Percentiles rank a stretch among this genome's conserved stretches.
These are phyloP conservation scores for Copsychus sechellarum DNA, from an alignment of 2,113 vertebrate genomes.

Conservation along the genomic window DNA sequence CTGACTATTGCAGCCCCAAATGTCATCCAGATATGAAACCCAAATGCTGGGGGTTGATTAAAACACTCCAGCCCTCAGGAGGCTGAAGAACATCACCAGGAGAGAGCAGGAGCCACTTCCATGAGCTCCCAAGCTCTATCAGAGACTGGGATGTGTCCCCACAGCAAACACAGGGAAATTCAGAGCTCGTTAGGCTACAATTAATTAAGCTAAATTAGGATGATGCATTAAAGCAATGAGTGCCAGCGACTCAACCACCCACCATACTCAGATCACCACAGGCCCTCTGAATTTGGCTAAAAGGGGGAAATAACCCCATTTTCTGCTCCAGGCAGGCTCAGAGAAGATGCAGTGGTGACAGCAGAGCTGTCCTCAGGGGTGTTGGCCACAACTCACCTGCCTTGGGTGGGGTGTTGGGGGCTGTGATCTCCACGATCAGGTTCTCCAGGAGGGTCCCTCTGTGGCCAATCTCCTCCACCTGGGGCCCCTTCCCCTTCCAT, in stretches of 20 bases:
- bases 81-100: neutral
- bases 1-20: neutral
- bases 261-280: accelerated
- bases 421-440: constrained; percentile 88
- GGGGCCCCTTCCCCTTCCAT: constrained; percentile 81
- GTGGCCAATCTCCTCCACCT: constrained; percentile 85
- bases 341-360: neutral
- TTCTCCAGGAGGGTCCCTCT: constrained; percentile 89
- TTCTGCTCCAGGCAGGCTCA: neutral
- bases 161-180: neutral
- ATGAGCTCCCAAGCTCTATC: neutral
- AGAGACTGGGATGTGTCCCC: accelerated
- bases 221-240: neutral
- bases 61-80: neutral
- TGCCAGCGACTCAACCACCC: accelerated
- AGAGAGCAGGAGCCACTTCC: neutral
- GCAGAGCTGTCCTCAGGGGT: neutral
- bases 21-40: neutral
- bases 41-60: neutral
- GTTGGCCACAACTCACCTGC: constrained; percentile 40
- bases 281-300: neutral
- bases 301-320: neutral
- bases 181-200: neutral
- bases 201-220: neutral
- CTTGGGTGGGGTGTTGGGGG: constrained; percentile 84